Base-by-base conservation (phyloP, 2,888 invertebrate genomes). In the Diaphora mendica region DNA sequence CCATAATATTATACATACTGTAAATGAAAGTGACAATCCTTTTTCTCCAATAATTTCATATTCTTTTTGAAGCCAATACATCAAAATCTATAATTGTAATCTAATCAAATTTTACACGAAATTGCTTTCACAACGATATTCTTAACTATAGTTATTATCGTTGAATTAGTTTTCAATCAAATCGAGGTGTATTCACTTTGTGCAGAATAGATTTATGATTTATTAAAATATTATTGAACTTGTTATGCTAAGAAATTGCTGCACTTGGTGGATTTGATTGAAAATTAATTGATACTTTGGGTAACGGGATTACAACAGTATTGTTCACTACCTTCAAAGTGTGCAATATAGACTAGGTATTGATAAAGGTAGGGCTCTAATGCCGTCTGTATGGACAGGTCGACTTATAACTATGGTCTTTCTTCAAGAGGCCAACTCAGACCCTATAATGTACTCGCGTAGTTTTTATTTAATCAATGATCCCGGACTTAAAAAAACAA, bases 131-230 rank as follows among this genome's bases (percentile, higher is more conserved):
- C 20, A 64, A 71, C 67, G 35, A 64, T 35, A 66, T 71, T 73
- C 62, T 42, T 82, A 73, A 71, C 64, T 66, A 77, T 44, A 30
- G 64, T 68, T 82, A 76, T 79, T 73, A 70, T 77, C 51, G 64
- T 82, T 70, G 67, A 82, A 82, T 80, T 74, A 73, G 62, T 82
- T 72, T 80, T 17, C 80, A 80, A 80, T 80, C 59, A 44, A 70
- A 76, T 68, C 15, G 33, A 75, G 51, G 73, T 76, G 59, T 74
- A 78, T 72, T 75, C 64, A 48, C 59, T 73, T 71, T 70, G 17
- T 74, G 70, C 26, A 17, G 69, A 74, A 73, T 71, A 68, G 42
- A 26, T 55, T 3, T 64, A 23, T 70, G 42, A 20, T 62, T 44
- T 30, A 70, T 66, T 26, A 66, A 39, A 55, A 55, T 66, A 39